Conservation (phyloP, 2,113 vertebrate genomes). For the Dolichallabes microphthalmus region DNA sequence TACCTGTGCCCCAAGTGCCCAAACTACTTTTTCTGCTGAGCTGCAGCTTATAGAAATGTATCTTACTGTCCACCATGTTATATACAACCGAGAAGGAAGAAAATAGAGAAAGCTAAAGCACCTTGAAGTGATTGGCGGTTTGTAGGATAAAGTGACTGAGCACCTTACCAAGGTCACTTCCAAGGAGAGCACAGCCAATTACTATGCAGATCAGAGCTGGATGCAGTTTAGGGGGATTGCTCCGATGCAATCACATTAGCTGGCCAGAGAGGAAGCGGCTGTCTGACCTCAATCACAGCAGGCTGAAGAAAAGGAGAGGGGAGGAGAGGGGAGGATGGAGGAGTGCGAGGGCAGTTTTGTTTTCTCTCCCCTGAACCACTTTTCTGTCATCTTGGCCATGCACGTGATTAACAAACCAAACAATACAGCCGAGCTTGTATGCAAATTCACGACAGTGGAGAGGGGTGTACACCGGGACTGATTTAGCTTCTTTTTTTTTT, state of each 20-base stretch:
- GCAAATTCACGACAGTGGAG: slow-evolving; percentile 24
- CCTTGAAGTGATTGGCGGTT: slow-evolving; percentile 61
- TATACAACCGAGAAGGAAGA: background rate
- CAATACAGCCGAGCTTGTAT: slow-evolving; percentile 55
- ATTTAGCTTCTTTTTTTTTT: slow-evolving; percentile 27
- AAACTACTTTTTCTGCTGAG: slow-evolving; percentile 1
- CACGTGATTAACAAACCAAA: slow-evolving; percentile 75
- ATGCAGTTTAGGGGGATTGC: slow-evolving; percentile 97
- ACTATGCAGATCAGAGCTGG: slow-evolving; percentile 97
- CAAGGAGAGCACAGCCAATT: slow-evolving; percentile 93
- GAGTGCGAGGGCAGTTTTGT: slow-evolving; percentile 62
- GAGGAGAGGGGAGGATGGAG: slow-evolving; percentile 70
- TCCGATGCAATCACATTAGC: slow-evolving; percentile 96
- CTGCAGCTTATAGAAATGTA: background rate
- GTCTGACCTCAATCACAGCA: slow-evolving; percentile 90
- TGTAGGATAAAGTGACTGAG: slow-evolving; percentile 80
- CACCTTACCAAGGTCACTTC: slow-evolving; percentile 84
- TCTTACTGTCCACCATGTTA: background rate
- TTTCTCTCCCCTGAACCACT: slow-evolving; percentile 73
- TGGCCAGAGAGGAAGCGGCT: slow-evolving; percentile 87
- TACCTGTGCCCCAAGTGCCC: background rate
- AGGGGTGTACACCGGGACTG: slow-evolving; percentile 25
- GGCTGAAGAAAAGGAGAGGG: slow-evolving; percentile 68
- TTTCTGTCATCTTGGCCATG: slow-evolving; percentile 67
- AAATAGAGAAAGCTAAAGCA: slow-evolving; percentile 23